Percentiles rank a stretch among this genome's conserved stretches.
Evolutionary conservation across 1,140 invertebrate species (phyloP).

Genomic region (Monochamus saltuarius): DNA sequence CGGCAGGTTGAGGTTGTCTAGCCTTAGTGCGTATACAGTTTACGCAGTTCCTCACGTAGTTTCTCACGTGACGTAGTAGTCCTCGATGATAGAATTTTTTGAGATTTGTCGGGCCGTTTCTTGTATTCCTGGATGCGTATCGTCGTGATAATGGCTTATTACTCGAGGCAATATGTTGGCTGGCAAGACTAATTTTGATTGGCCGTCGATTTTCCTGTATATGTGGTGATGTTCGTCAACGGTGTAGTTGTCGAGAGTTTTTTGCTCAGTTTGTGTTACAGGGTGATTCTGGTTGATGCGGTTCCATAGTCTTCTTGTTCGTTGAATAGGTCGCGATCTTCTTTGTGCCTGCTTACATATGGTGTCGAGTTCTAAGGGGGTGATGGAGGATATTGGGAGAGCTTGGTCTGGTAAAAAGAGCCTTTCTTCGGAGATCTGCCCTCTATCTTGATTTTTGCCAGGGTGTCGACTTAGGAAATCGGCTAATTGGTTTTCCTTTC

Average conservation of each 20-base stretch:
- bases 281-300: neutral
- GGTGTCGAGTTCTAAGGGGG: neutral
- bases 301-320: neutral
- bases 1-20: neutral
- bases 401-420: neutral
- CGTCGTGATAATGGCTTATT: too few relatives aligned
- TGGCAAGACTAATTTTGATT: too few relatives aligned
- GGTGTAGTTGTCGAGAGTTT: too few relatives aligned
- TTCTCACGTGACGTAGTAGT: neutral
- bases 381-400: neutral
- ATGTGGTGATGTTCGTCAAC: too few relatives aligned
- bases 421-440: neutral
- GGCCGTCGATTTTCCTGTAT: too few relatives aligned
- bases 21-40: neutral
- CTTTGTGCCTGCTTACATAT: neutral
- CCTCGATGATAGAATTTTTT: neutral
- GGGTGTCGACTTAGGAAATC: conserved; percentile 30
- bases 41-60: neutral
- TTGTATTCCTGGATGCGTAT: neutral
- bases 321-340: neutral
- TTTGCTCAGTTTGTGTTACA: too few relatives aligned
- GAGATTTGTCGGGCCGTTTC: neutral
- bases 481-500: conserved; percentile 35
- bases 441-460: neutral
- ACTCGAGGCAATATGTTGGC: too few relatives aligned